Evolutionary conservation across 2,888 invertebrate species (phyloP).

Genomic region (Lycophotia porphyrea): DNA sequence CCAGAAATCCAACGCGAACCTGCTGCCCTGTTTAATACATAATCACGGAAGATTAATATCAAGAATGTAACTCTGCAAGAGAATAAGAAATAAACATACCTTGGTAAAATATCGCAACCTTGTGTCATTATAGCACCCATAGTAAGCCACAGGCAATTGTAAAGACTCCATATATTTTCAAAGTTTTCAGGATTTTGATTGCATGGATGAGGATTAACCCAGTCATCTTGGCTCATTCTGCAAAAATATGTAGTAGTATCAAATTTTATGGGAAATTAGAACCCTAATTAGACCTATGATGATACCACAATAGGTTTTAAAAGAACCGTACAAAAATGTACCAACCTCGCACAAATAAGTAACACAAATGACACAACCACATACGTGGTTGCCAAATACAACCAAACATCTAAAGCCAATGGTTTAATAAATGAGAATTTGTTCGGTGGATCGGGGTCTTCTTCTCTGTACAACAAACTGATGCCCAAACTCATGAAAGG

Average conservation of each 20-base stretch:
- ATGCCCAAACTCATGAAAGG: conserved; percentile 99
- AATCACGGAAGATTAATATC: neutral
- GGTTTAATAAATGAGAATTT: conserved; percentile 97
- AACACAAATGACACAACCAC: conserved; percentile 95
- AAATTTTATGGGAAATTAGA: neutral
- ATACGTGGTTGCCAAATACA: conserved; percentile 96
- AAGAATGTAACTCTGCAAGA: neutral
- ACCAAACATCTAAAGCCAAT: conserved; percentile 95
- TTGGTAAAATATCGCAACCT: conserved; percentile 97
- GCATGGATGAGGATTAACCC: conserved; percentile 98
- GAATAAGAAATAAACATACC: conserved; percentile 88
- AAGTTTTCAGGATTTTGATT: conserved; percentile 95
- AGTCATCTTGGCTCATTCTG: conserved; percentile 97
- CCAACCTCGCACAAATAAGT: conserved; percentile 94
- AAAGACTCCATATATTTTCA: conserved; percentile 96
- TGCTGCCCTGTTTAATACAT: conserved; percentile 91
- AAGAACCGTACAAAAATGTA: conserved; percentile 11
- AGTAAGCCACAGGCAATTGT: conserved; percentile 98
- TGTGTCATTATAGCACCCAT: conserved; percentile 97
- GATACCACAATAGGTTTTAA: neutral
- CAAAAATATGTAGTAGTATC: conserved; percentile 41
- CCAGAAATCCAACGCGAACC: conserved; percentile 97
- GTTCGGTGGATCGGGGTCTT: conserved; percentile 93
- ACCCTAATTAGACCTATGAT: neutral
- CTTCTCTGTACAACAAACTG: conserved; percentile 95